Evolutionary conservation across 2,797 vertebrate genomes (phyloP).

Genomic region (Lemur catta): DNA sequence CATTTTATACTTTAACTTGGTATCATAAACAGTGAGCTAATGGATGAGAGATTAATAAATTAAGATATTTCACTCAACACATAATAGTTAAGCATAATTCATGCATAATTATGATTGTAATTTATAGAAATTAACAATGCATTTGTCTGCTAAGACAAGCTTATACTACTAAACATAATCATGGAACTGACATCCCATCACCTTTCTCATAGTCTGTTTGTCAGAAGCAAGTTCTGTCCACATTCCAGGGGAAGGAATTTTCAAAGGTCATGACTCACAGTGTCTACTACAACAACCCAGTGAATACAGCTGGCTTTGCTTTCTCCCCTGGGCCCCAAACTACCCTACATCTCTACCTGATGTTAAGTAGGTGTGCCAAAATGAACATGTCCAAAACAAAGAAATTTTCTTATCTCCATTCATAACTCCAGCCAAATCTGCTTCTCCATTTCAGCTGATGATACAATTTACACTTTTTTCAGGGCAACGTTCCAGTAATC

Average conservation of each 20-base stretch:
- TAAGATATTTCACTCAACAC: slow-evolving; percentile 43
- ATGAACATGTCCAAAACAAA: neutral
- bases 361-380: neutral
- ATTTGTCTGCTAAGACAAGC: neutral
- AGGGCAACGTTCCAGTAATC: neutral
- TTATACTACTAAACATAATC: neutral
- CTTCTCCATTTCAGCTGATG: neutral
- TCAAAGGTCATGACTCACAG: neutral
- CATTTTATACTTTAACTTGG: slow-evolving; percentile 67
- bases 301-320: neutral
- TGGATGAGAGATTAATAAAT: slow-evolving; percentile 64
- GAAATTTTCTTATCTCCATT: neutral
- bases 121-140: slow-evolving; percentile 45
- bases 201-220: neutral
- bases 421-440: neutral
- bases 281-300: neutral
- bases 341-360: neutral
- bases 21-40: slow-evolving; percentile 55
- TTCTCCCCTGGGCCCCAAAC: neutral
- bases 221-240: neutral
- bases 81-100: slow-evolving; percentile 40
- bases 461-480: neutral
- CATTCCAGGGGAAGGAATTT: neutral
- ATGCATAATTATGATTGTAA: slow-evolving; percentile 43
- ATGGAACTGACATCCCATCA: neutral